Percentiles rank a stretch among this genome's conserved stretches.
phyloP scores from a whole-genome alignment of 2,113 vertebrate genomes.

The Nothoprocta perdicaria region DNA sequence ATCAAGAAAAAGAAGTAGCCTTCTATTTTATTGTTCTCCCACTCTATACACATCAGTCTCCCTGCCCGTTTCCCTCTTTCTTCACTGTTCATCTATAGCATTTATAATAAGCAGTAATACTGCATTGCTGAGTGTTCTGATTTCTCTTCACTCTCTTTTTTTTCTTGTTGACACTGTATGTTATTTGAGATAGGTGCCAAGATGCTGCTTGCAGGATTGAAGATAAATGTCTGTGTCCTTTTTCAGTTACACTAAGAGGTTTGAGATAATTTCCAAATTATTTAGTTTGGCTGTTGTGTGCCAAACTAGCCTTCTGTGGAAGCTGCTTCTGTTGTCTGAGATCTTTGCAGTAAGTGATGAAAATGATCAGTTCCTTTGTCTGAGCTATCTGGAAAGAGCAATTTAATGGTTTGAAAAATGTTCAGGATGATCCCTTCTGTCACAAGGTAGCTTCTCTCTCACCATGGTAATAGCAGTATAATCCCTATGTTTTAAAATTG shows the following conservation, averaged over 20 bases:
- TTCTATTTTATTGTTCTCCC: neutral
- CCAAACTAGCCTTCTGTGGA: neutral
- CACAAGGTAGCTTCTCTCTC: neutral
- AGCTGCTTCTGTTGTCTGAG: neutral
- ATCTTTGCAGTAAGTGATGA: neutral
- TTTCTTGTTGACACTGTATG: neutral
- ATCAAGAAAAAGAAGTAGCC: neutral
- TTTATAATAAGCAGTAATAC: neutral
- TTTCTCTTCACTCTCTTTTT: neutral
- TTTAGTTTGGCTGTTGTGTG: neutral
- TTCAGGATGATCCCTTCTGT: neutral
- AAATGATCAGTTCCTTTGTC: neutral
- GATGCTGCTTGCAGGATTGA: neutral
- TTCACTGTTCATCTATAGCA: neutral
- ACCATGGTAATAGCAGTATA: neutral
- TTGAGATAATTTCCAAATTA: neutral
- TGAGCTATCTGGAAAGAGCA: neutral
- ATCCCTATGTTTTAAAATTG: neutral
- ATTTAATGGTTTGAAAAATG: neutral
- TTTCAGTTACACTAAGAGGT: neutral
- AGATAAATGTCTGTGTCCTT: neutral
- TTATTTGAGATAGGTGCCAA: neutral
- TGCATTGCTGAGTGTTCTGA: neutral
- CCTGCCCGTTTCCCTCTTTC: neutral
- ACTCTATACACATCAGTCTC: neutral